Evolutionary conservation across 2,797 vertebrate genomes (phyloP).

Genomic region (Melanotaenia parkinsoni): DNA sequence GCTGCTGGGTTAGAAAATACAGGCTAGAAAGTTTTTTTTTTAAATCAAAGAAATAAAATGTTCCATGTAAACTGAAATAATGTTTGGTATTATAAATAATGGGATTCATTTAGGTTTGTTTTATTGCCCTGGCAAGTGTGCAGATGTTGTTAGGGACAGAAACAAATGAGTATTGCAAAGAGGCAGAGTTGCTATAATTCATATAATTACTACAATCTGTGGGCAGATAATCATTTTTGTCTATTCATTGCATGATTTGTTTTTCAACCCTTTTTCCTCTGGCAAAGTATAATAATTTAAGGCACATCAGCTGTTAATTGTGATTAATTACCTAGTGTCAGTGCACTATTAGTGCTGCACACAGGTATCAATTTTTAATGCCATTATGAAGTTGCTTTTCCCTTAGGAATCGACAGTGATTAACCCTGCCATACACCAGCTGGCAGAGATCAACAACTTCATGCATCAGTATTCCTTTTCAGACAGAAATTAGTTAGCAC

Average conservation of each 20-base stretch:
- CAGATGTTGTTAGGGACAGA: conserved; percentile 71
- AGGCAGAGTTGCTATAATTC: conserved; percentile 77
- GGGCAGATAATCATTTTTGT: conserved; percentile 79
- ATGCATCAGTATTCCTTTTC: conserved; percentile 53
- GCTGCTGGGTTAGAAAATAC: not conserved
- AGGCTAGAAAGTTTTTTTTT: conserved; percentile 6
- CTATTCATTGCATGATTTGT: conserved; percentile 78
- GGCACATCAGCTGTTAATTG: conserved; percentile 80
- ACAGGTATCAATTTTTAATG: conserved; percentile 84
- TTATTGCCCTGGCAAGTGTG: conserved; percentile 54
- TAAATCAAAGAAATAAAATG: conserved; percentile 24
- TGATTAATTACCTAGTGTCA: conserved; percentile 83
- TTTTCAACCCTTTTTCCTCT: conserved; percentile 77
- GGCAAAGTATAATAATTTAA: conserved; percentile 81
- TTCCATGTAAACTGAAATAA: conserved; percentile 33
- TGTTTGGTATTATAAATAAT: conserved; percentile 50
- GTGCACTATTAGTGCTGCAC: conserved; percentile 73
- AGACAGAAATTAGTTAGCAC: conserved; percentile 44
- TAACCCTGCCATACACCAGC: conserved; percentile 73
- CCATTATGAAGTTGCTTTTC: conserved; percentile 72
- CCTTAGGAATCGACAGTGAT: conserved; percentile 77
- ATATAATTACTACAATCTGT: conserved; percentile 80
- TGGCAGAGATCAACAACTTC: conserved; percentile 77
- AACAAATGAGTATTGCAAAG: conserved; percentile 73
- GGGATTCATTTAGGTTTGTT: conserved; percentile 52